phyloP scores from a whole-genome alignment of 2,113 vertebrate genomes.

The Perca flavescens region DNA sequence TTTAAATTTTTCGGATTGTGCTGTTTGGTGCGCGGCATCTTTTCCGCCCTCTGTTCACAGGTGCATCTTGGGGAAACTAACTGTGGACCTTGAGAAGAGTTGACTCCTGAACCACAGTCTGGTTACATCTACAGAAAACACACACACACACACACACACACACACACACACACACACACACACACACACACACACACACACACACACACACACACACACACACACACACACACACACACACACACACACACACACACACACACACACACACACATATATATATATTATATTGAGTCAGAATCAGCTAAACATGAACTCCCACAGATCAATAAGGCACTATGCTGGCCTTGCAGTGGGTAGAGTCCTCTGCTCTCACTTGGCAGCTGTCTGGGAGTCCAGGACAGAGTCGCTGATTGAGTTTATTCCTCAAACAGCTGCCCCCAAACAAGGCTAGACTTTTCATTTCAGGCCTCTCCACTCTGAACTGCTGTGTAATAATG shows the following conservation, averaged over 20 bases:
- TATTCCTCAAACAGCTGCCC: slow-evolving; percentile 58
- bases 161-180: slow-evolving; percentile 6
- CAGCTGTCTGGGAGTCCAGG: slow-evolving; percentile 45
- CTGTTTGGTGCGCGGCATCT: slow-evolving; percentile 99
- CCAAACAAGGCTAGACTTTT: neutral
- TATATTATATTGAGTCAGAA: slow-evolving; percentile 13
- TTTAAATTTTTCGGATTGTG: slow-evolving; percentile 97
- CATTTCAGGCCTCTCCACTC: slow-evolving; percentile 7
- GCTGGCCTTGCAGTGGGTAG: neutral
- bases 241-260: slow-evolving; percentile 2
- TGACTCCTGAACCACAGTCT: slow-evolving; percentile 33
- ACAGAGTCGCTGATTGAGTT: slow-evolving; percentile 62
- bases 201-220: slow-evolving; percentile 21
- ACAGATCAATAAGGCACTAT: slow-evolving; percentile 38
- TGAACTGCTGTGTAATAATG: slow-evolving; percentile 37
- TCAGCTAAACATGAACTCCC: slow-evolving; percentile 35
- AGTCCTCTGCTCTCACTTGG: slow-evolving; percentile 35
- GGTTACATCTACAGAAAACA: slow-evolving; percentile 63
- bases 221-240: slow-evolving; percentile 10
- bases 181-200: slow-evolving; percentile 20
- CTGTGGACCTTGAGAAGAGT: slow-evolving; percentile 46
- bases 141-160: slow-evolving; percentile 16
- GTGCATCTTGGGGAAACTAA: slow-evolving; percentile 71
- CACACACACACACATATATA: too few species aligned
- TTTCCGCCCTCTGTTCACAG: slow-evolving; percentile 80